phyloP scores from a whole-genome alignment of 2,113 vertebrate species.

The Oreochromis tanganicae region DNA sequence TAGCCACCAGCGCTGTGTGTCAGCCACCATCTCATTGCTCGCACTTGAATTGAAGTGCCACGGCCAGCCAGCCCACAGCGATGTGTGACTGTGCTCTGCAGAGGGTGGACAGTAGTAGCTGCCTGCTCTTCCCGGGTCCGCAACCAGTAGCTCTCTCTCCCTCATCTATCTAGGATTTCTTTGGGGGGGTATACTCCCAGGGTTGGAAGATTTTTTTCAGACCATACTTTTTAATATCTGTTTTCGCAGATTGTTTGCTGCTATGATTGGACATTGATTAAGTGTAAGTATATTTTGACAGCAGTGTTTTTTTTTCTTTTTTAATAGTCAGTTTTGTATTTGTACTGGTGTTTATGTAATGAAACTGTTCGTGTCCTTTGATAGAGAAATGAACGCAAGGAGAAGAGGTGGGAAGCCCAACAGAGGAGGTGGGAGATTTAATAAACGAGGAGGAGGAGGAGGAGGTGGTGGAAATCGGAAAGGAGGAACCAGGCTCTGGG shows the following conservation, averaged over 20 bases:
- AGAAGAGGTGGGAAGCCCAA: constrained; percentile 84
- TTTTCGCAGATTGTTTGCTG: constrained; percentile 11
- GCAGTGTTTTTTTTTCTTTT: neutral
- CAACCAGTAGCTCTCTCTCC: neutral
- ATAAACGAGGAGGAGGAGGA: constrained; percentile 62
- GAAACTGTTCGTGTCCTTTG: neutral
- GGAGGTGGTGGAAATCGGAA: constrained; percentile 61
- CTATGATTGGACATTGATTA: constrained; percentile 21
- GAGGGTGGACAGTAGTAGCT: neutral
- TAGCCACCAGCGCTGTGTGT: constrained; percentile 42
- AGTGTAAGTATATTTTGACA: constrained; percentile 9
- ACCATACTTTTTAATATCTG: neutral
- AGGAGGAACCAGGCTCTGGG: constrained; percentile 77
- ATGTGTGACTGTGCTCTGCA: neutral
- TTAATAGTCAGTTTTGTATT: neutral
- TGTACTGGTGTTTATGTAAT: neutral
- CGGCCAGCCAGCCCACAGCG: neutral
- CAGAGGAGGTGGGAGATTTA: constrained; percentile 79
- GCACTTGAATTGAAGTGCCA: constrained; percentile 11
- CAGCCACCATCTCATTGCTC: constrained; percentile 44
- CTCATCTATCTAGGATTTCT: neutral
- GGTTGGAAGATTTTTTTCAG: neutral
- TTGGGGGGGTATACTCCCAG: neutral
- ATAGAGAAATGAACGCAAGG: constrained; percentile 68
- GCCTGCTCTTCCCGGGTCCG: neutral